Evolutionary conservation across 2,113 vertebrate genomes (phyloP).

Genomic region (Phocoena sinus): DNA sequence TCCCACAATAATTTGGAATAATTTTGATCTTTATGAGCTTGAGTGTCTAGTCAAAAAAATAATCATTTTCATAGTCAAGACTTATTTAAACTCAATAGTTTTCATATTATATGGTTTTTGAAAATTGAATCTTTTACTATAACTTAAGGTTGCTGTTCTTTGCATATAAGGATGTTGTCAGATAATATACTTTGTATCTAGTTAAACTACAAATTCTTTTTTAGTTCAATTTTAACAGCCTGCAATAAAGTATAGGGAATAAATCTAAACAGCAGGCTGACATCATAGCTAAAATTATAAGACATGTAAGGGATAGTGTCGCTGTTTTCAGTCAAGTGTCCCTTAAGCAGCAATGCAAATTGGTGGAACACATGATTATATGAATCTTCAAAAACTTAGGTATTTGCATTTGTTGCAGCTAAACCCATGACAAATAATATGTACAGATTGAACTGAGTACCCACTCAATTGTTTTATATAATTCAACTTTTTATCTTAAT

Average conservation of each 20-base stretch:
- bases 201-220: background rate
- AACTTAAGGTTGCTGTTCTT: background rate
- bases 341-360: background rate
- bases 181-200: background rate
- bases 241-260: background rate
- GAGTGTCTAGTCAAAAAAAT: background rate
- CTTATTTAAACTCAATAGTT: background rate
- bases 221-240: background rate
- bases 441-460: rapidly evolving
- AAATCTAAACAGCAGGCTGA: background rate
- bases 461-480: rapidly evolving
- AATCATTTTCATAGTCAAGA: background rate
- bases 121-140: background rate
- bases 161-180: background rate
- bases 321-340: background rate
- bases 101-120: background rate
- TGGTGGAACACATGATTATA: background rate
- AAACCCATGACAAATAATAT: background rate
- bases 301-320: background rate
- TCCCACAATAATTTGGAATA: background rate
- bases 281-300: rapidly evolving
- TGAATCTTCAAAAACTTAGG: background rate
- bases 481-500: background rate
- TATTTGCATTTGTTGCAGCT: background rate
- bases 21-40: background rate